phyloP scores from a whole-genome alignment of 2,113 vertebrate genomes.

The Lagopus leucura region DNA sequence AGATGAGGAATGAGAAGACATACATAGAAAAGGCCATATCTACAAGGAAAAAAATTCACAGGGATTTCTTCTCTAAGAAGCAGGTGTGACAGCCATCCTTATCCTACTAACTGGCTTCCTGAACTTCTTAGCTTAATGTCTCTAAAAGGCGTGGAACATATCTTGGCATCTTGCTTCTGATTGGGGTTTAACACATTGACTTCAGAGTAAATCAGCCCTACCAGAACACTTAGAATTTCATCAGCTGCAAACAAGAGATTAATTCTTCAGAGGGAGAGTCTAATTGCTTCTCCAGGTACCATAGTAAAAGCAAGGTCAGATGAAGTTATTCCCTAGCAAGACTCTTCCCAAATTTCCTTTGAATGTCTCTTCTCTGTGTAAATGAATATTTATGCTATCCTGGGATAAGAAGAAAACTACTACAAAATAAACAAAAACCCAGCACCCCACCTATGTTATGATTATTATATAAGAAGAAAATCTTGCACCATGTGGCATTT shows the following conservation, averaged over 20 bases:
- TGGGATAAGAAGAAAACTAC: background rate
- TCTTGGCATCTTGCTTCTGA: background rate
- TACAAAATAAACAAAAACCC: background rate
- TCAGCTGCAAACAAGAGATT: background rate
- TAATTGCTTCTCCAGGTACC: background rate
- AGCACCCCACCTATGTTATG: background rate
- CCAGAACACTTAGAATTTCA: rapidly evolving
- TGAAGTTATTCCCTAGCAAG: background rate
- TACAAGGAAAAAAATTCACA: background rate
- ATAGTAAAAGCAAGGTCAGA: background rate
- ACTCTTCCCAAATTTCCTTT: background rate
- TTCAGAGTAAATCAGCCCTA: background rate
- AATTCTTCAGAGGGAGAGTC: background rate
- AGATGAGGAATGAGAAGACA: background rate
- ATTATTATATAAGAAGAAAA: background rate
- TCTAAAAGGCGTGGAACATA: background rate
- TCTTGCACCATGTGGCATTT: background rate
- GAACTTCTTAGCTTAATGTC: background rate
- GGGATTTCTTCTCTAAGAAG: background rate
- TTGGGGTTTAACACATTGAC: background rate
- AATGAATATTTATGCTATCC: background rate
- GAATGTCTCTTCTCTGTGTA: background rate
- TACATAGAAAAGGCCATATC: background rate
- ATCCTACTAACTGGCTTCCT: background rate
- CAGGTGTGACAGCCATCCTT: background rate